Percentiles rank a stretch among this genome's conserved stretches.
These are phyloP conservation scores for Zosterops borbonicus DNA, from an alignment of 2,113 vertebrate species.

Conservation along the genomic window DNA sequence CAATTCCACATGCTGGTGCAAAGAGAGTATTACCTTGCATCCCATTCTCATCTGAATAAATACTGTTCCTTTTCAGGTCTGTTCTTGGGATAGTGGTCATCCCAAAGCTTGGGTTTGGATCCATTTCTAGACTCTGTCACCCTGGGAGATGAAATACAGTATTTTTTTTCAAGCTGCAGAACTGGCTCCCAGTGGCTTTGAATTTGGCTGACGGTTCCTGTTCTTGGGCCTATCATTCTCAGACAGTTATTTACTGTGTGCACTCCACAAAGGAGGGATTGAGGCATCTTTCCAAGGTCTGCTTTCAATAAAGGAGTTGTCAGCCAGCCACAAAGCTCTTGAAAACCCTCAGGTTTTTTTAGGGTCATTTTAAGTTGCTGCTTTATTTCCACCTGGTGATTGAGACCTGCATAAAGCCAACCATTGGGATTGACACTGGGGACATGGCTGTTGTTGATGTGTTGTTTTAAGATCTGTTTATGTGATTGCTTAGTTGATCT, in stretches of 20 bases:
- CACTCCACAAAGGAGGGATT: background rate
- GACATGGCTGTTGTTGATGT: background rate
- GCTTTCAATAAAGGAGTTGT: constrained; percentile 43
- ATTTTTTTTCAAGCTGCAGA: background rate
- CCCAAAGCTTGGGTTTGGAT: background rate
- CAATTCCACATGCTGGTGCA: background rate
- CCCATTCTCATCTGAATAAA: background rate
- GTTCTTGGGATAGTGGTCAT: background rate
- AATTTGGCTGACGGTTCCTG: background rate
- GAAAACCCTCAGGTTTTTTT: background rate
- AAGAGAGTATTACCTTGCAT: background rate
- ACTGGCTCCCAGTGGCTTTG: background rate
- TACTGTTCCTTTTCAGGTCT: background rate
- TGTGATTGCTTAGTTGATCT: background rate
- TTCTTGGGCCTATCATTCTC: constrained; percentile 7
- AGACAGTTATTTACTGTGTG: background rate
- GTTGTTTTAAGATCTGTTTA: background rate
- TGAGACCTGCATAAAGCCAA: background rate
- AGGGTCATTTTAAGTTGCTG: constrained; percentile 13
- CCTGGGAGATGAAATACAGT: background rate
- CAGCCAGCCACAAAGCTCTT: constrained; percentile 18
- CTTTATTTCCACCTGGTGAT: constrained; percentile 16
- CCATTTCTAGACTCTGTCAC: constrained; percentile 7
- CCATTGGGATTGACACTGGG: background rate
- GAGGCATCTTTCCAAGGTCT: constrained; percentile 37